Conservation (phyloP, 92 coral and sea anemone species). For the Ricordea florida region DNA sequence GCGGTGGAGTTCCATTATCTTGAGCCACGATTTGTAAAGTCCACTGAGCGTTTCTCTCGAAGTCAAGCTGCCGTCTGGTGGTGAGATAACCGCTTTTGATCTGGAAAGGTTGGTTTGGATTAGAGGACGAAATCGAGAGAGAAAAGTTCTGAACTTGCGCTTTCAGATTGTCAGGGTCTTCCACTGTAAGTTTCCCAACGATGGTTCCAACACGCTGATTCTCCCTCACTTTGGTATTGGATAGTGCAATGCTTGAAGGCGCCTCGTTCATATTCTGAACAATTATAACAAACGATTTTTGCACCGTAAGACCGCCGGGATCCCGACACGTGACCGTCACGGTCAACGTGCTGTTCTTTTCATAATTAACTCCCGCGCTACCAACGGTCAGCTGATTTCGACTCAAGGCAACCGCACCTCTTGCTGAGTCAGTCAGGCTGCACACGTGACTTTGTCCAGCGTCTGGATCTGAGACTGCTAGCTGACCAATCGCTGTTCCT, state of each 20-base stretch:
- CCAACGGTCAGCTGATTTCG: constrained; percentile 71
- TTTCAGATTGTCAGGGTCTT: constrained; percentile 83
- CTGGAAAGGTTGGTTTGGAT: constrained; percentile 63
- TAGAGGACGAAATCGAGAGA: constrained; percentile 35
- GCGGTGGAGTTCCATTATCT: constrained; percentile 71
- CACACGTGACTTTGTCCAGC: constrained; percentile 71
- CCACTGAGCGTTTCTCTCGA: constrained; percentile 80
- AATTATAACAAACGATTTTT: constrained; percentile 47
- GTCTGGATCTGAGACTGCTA: constrained; percentile 89
- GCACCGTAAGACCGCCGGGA: constrained; percentile 60
- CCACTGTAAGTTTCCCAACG: constrained; percentile 62
- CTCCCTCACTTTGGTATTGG: constrained; percentile 64
- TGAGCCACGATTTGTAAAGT: constrained; percentile 57
- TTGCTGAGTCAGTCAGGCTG: constrained; percentile 64
- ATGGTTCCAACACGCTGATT: constrained; percentile 45
- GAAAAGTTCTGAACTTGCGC: constrained; percentile 60
- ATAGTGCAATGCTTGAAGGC: constrained; percentile 67
- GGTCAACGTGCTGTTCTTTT: constrained; percentile 38
- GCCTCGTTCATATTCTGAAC: constrained; percentile 84
- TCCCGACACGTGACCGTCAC: constrained; percentile 80
- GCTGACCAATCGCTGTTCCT: constrained; percentile 73
- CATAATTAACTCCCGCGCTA: constrained; percentile 78
- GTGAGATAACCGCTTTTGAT: constrained; percentile 51
- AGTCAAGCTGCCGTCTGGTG: constrained; percentile 72
- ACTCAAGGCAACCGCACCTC: constrained; percentile 59